Evolutionary conservation across 2,888 invertebrate species (phyloP), one percentile per base, ranked within the genome.

Genomic region (Acleris literana): DNA sequence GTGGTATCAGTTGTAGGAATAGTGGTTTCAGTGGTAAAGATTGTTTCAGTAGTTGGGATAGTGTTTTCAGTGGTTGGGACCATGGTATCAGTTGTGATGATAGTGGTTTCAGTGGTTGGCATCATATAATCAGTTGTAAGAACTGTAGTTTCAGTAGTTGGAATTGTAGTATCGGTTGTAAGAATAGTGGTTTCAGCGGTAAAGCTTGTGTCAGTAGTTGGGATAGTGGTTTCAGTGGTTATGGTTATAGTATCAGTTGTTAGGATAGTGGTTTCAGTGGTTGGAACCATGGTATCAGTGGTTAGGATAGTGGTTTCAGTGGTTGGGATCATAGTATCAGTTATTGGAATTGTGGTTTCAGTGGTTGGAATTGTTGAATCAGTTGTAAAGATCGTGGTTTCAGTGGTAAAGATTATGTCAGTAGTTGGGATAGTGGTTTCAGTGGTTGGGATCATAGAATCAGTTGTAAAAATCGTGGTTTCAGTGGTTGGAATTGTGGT

Each of bases 401-500:
- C n/a, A n/a, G n/a, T n/a, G n/a, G n/a, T n/a, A n/a, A n/a, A n/a
- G n/a, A n/a, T n/a, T n/a, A n/a, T 48, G n/a, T 17, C 13, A 20
- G 52, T 60, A 1, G 55, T 60, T 3, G 55, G 39, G 4, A 20
- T 18, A 3, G 16, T 13, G 1, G 9, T 33, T n/a, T n/a, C n/a
- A n/a, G n/a, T n/a, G n/a, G n/a, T n/a, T n/a, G n/a, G n/a, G n/a
- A n/a, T n/a, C n/a, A n/a, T n/a, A n/a, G n/a, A n/a, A 33, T 46
- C 44, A 3, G 57, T 57, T 0, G 55, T 39, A 5, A 16, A 6
- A 1, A 53, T 55, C 0, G 56, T 60, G 5, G 39, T 2, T 48
- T 55, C 62, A 0, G 61, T 61, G 17, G 55, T 63, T 4, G 67
- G n/a, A 5, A 29, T 55, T 6, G 49, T 44, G 0, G 53, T 17